These are phyloP conservation scores for Adelognathus sp. DNA, from an alignment of 2,888 invertebrate genomes.

Conservation along the genomic window DNA sequence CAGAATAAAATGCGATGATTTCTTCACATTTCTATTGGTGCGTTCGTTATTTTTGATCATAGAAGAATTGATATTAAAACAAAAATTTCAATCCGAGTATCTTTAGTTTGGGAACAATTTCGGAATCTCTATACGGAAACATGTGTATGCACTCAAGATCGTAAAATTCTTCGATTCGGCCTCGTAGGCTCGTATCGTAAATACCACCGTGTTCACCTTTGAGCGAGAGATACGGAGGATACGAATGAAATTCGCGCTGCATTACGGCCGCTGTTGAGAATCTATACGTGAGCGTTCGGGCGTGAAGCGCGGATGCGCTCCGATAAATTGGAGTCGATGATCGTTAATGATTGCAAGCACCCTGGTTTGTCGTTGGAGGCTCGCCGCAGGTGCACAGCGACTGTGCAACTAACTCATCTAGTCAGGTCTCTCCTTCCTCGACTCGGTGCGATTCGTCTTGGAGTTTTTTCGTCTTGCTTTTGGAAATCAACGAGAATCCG, in stretches of 20 bases:
- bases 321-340: constrained; percentile 52
- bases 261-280: constrained; percentile 26
- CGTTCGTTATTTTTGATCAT: no score
- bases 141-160: not conserved
- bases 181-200: constrained; percentile 4
- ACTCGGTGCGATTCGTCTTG: not conserved
- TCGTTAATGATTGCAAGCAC: constrained; percentile 35
- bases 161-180: constrained; percentile 3
- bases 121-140: not conserved
- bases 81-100: no score
- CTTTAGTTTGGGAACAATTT: no score
- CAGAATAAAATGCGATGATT: constrained; percentile 26
- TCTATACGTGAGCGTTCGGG: constrained; percentile 39
- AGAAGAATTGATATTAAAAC: no score
- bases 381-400: not conserved
- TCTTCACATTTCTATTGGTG: no score
- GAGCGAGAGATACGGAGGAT: not conserved
- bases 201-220: not conserved
- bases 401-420: not conserved
- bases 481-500: no score
- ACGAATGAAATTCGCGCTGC: constrained; percentile 21
- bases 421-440: not conserved
- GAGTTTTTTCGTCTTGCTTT: not conserved
- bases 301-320: constrained; percentile 48
- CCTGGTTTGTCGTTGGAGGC: constrained; percentile 1